Evolutionary conservation across 2,888 invertebrate genomes (phyloP).

Genomic region (Lasioglossum malachurum): DNA sequence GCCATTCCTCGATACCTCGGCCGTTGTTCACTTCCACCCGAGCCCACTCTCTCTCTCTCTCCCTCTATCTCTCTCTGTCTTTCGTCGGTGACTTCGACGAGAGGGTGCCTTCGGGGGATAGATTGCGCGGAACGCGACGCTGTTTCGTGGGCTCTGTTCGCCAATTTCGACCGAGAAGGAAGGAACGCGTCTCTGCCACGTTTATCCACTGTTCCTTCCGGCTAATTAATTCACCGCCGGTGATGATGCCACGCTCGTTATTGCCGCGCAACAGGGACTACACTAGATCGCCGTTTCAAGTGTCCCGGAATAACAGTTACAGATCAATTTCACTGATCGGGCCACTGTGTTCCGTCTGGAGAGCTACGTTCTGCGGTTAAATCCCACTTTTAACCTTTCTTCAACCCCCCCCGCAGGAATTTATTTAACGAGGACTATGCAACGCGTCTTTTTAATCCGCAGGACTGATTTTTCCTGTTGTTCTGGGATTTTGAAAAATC

Average conservation of each 20-base stretch:
- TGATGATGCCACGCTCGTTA: not conserved
- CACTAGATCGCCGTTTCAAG: not conserved
- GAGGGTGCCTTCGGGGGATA: conserved; percentile 12
- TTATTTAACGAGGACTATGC: too few species aligned
- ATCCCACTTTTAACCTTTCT: not conserved
- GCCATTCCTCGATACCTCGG: conserved; percentile 30
- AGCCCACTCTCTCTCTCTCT: not conserved
- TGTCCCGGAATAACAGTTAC: not conserved
- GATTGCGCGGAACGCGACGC: conserved; percentile 29
- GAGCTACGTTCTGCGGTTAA: not conserved
- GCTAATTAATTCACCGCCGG: not conserved
- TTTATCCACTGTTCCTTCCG: not conserved
- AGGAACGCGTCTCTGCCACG: not conserved
- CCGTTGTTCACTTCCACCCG: conserved; percentile 1
- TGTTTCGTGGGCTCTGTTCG: not conserved
- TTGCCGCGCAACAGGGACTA: not conserved
- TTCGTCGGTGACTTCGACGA: conserved; percentile 27
- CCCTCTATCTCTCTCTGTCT: not conserved
- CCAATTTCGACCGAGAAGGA: not conserved
- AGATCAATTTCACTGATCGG: not conserved
- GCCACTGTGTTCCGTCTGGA: not conserved
- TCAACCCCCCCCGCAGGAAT: not conserved
- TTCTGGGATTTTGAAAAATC: too few species aligned
- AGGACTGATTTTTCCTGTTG: not conserved
- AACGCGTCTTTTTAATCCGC: not conserved